Conservation (phyloP, 2,797 vertebrate species). For the Lutjanus argentimaculatus region DNA sequence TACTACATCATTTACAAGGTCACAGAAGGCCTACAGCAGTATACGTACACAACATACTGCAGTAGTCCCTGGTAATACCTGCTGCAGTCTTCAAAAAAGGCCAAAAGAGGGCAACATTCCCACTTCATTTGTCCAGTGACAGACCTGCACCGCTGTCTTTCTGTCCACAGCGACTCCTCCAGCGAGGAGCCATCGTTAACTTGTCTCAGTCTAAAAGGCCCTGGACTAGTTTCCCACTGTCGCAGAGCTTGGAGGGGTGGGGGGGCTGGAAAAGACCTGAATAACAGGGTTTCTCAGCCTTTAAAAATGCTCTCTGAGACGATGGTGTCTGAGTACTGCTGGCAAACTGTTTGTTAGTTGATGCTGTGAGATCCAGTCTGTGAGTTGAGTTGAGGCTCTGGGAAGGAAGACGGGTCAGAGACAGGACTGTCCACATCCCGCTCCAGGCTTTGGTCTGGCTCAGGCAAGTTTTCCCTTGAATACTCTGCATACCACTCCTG, state of each 20-base stretch:
- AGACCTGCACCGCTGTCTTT: constrained; percentile 16
- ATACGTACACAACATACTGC: constrained; percentile 55
- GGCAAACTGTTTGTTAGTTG: constrained; percentile 62
- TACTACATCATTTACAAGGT: constrained; percentile 64
- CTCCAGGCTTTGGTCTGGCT: constrained; percentile 69
- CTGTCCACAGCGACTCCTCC: constrained; percentile 19
- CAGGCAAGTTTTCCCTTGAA: constrained; percentile 86
- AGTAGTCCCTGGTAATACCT: constrained; percentile 32
- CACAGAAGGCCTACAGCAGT: constrained; percentile 60
- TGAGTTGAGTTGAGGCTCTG: constrained; percentile 70
- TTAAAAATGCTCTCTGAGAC: constrained; percentile 10
- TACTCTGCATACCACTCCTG: constrained; percentile 97
- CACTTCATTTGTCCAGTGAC: constrained; percentile 20
- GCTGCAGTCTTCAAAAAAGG: constrained; percentile 48
- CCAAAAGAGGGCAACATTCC: constrained; percentile 24
- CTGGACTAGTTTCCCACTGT: constrained; percentile 21
- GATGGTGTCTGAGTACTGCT: neutral
- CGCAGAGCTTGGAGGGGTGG: neutral
- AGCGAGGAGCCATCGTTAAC: constrained; percentile 12
- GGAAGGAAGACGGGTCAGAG: constrained; percentile 59
- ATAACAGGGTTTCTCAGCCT: constrained; percentile 32
- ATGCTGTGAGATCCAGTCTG: constrained; percentile 69
- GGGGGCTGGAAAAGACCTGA: constrained; percentile 17
- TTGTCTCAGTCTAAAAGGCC: constrained; percentile 43
- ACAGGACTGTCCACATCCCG: constrained; percentile 71